Percentiles rank a stretch among this genome's conserved stretches.
These are phyloP conservation scores for Aphyosemion australe DNA, from an alignment of 2,113 vertebrate species.

Conservation along the genomic window DNA sequence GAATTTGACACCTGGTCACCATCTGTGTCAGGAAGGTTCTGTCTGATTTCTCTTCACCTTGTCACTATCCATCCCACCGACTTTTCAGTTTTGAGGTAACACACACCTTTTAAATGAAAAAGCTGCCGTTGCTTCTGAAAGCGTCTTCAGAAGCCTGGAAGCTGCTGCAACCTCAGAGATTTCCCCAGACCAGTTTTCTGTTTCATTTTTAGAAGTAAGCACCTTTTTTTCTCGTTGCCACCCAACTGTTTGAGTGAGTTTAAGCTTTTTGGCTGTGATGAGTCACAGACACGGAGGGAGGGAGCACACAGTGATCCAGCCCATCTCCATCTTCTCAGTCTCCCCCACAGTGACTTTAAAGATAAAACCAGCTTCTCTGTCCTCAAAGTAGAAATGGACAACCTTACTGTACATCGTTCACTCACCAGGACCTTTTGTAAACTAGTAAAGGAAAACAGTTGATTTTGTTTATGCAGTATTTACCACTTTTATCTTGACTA, in stretches of 20 bases:
- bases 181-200: constrained; percentile 31
- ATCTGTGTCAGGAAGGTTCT: constrained; percentile 61
- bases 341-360: constrained; percentile 35
- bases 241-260: constrained; percentile 36
- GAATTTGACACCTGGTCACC: constrained; percentile 57
- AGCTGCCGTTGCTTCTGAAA: constrained; percentile 22
- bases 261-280: constrained; percentile 33
- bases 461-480: too few relatives aligned
- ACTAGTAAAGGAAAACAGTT: too few relatives aligned
- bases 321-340: constrained; percentile 36
- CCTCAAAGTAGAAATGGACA: constrained; percentile 20
- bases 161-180: constrained; percentile 35
- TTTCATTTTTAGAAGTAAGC: constrained; percentile 35
- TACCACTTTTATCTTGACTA: background rate
- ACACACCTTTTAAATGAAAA: constrained; percentile 20
- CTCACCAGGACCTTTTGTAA: too few relatives aligned
- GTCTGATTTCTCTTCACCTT: constrained; percentile 25
- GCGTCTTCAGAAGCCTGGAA: constrained; percentile 26
- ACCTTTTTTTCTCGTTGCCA: constrained; percentile 31
- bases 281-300: constrained; percentile 29
- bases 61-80: background rate
- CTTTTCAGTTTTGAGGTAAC: constrained; percentile 19
- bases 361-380: constrained; percentile 25
- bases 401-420: constrained; percentile 4
- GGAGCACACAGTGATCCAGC: constrained; percentile 23